Base-by-base conservation (phyloP, 2,888 invertebrate species). In the Chymomyza procnemis region DNA sequence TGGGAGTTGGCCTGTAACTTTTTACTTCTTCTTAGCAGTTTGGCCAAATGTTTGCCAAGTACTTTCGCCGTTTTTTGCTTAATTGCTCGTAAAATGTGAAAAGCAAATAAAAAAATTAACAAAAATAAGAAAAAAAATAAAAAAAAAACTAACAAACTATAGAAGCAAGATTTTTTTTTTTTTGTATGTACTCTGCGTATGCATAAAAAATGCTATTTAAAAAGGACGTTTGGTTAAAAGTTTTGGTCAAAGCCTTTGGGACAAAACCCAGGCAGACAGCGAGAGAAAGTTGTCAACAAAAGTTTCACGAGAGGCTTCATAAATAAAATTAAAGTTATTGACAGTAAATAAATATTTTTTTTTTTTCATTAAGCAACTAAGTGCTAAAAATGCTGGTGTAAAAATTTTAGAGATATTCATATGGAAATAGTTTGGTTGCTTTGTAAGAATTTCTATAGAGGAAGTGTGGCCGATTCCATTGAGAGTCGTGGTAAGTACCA, bases 401-500 rank as follows among this genome's bases (percentile, higher is more conserved):
- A n/a, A n/a, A n/a, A n/a, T n/a, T n/a, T n/a, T n/a, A n/a, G n/a
- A n/a, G n/a, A n/a, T n/a, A n/a, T n/a, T 3, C 47, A 47, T 16
- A 47, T 16, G 16, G 6, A 47, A 14, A 47, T 16, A n/a, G n/a
- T n/a, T n/a, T n/a, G 8, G 26, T 26, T 26, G 26, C 26, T 26
- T 26, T 26, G 26, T 1, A 3, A 26, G 26, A 26, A 26, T 1
- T 26, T 26, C 3, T 26, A 26, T 50, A 74, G 75, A 78, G 75
- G 75, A 76, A 67, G 55, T 65, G 69, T 34, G 67, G 60, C 71
- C 68, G 69, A 85, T 85, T 85, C 82, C 86, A 81, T 81, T 81
- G 85, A 84, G 86, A 85, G 84, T 81, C 86, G 80, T 86, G 74
- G 84, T 86, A 85, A 81, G 86, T 85, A 86, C 83, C 74, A 86